phyloP scores from a whole-genome alignment of 1,140 invertebrate species.

The Caerostris extrusa region DNA sequence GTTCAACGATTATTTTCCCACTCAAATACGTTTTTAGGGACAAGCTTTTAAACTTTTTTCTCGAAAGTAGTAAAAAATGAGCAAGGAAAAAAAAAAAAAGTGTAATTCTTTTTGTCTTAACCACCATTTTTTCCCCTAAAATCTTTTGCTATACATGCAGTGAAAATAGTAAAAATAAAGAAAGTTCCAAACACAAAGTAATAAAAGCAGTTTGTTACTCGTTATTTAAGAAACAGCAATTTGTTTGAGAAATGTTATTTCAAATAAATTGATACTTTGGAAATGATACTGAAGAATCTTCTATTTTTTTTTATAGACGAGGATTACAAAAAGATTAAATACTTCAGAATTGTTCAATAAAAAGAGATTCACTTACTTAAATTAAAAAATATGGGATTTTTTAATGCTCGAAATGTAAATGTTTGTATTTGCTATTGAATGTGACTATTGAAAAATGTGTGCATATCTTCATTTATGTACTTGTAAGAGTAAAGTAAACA shows the following conservation, averaged over 20 bases:
- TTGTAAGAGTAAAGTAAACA: too few species aligned
- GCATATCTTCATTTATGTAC: too few species aligned
- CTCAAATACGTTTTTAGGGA: constrained; percentile 60
- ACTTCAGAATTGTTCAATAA: not conserved
- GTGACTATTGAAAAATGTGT: too few species aligned
- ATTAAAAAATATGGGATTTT: too few species aligned
- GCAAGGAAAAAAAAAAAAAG: constrained; percentile 1
- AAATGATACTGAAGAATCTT: not conserved
- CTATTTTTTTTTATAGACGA: not conserved
- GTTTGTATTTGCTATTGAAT: too few species aligned
- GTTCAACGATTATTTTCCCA: constrained; percentile 63
- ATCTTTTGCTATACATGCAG: not conserved
- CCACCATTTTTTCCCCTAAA: constrained; percentile 11
- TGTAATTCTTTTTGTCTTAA: constrained; percentile 42
- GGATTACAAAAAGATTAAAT: not conserved
- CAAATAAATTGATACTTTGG: constrained; percentile 35
- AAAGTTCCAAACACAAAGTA: not conserved
- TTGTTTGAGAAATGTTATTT: constrained; percentile 40
- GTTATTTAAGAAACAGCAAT: constrained; percentile 37
- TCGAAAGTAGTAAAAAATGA: constrained; percentile 46
- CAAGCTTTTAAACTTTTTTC: constrained; percentile 48
- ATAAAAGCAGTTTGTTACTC: constrained; percentile 25
- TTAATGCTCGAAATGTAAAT: too few species aligned
- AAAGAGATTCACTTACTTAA: not conserved
- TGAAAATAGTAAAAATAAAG: constrained; percentile 28